Percentiles rank a stretch among this genome's conserved stretches.
Evolutionary conservation across 2,888 invertebrate genomes (phyloP).

Genomic region (Cordilura impudica): DNA sequence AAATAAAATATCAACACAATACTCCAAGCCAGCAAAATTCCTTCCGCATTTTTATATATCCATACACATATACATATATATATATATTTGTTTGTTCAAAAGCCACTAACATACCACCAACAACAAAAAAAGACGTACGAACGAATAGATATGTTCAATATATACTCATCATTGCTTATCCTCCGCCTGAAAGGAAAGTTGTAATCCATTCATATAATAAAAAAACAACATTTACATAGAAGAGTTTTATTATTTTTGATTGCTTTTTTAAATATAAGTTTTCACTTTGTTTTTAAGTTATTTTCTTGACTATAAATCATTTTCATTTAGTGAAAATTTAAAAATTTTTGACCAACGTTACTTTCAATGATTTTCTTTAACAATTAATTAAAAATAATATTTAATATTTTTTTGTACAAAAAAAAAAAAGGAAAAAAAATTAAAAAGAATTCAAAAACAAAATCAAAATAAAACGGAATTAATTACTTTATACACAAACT

Average conservation of each 20-base stretch:
- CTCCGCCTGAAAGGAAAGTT: slow-evolving; percentile 42
- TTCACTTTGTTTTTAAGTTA: slow-evolving; percentile 54
- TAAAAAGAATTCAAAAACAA: slow-evolving; percentile 16
- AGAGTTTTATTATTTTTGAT: slow-evolving; percentile 63
- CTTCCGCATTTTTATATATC: slow-evolving; percentile 49
- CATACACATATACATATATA: no score
- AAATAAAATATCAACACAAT: background rate
- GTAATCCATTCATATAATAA: slow-evolving; percentile 20
- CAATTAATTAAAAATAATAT: slow-evolving; percentile 58
- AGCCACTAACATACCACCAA: slow-evolving; percentile 57
- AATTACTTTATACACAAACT: slow-evolving; percentile 57
- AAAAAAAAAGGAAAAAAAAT: slow-evolving; percentile 19
- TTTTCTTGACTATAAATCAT: slow-evolving; percentile 56
- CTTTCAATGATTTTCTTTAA: slow-evolving; percentile 50
- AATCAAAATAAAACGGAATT: slow-evolving; percentile 28
- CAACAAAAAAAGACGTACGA: background rate
- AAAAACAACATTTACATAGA: slow-evolving; percentile 61
- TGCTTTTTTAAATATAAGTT: slow-evolving; percentile 56
- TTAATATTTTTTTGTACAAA: slow-evolving; percentile 53
- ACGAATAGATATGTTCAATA: background rate
- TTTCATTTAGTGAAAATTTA: slow-evolving; percentile 54
- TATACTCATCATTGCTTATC: slow-evolving; percentile 32
- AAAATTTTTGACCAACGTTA: slow-evolving; percentile 58
- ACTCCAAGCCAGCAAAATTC: slow-evolving; percentile 45
- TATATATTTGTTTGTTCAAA: background rate